Evolutionary conservation across 53 echinoderm and acorn worm species (phyloP), one percentile per base, ranked within the genome.

Genomic region (Echinometra lucunter): DNA sequence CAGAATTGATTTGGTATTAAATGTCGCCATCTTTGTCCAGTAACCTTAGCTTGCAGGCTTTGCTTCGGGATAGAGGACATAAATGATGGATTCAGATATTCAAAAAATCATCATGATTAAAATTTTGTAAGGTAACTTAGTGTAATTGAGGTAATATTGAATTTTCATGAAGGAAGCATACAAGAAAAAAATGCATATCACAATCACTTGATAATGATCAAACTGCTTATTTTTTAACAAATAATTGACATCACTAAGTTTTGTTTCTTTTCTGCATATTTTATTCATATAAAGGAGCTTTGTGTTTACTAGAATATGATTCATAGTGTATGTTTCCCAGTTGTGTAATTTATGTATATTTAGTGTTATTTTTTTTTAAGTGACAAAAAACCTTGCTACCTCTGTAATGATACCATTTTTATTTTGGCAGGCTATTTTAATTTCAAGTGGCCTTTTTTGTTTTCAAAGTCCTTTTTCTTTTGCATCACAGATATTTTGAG

Each of bases 1-100:
- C 38, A 83, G n/a, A 49, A 49, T 47, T 83, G 49, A n/a, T 49
- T 4, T 49, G 17, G 38, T 12, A 85, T 44, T 82, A 25, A 82
- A 44, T 82, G 82, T 82, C 45, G 85, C 85, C 85, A 85, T 85
- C 49, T 85, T 85, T 47, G 85, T 85, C 85, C 78, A 38, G 42
- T 78, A 38, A 49, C 85, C 49, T 49, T 49, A 49, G 85, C 85
- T 85, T 47, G 85, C 85, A 27, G 85, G 85, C 85, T 85, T 85
- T 85, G 85, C 85, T 49, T 78, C 9, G 85, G 85, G 23, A 81
- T 81, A 47, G 27, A 47, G 45, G 85, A 49, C 53, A 25, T 42
- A 3, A 21, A 3, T 85, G n/a, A 28, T n/a, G 85, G 30, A 47
- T 85, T 18, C 44, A 42, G 6, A 49, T 47, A 37, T 40, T 15